Percentiles rank a stretch among this genome's conserved stretches.
These are phyloP conservation scores for human DNA, from an alignment of 2,113 vertebrate species.

Conservation along the genomic window DNA sequence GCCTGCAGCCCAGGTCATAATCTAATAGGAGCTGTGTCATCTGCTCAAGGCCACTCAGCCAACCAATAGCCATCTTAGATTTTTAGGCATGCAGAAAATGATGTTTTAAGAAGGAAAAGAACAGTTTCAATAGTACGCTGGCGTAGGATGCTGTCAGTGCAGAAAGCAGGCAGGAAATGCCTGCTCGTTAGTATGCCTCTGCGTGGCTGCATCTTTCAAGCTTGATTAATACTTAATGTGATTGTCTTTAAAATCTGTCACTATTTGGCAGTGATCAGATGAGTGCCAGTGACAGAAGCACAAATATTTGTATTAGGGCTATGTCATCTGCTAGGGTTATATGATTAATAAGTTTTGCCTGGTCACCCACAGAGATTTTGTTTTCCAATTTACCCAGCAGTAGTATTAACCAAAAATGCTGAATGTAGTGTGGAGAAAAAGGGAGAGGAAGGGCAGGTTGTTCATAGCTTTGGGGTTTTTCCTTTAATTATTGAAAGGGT, in stretches of 20 bases:
- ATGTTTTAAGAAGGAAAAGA: constrained; percentile 41
- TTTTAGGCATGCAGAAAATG: neutral
- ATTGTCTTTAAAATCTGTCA: constrained; percentile 86
- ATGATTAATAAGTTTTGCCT: constrained; percentile 83
- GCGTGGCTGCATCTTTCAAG: constrained; percentile 80
- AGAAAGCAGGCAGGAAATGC: constrained; percentile 62
- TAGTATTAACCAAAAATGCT: constrained; percentile 74
- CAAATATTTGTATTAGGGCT: constrained; percentile 84
- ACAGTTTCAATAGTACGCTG: neutral
- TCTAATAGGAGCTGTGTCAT: neutral
- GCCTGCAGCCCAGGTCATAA: neutral
- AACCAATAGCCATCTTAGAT: neutral
- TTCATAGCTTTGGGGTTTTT: constrained; percentile 48
- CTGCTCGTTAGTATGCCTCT: constrained; percentile 80
- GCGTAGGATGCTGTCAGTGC: neutral
- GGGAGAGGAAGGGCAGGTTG: neutral
- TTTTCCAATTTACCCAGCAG: constrained; percentile 80
- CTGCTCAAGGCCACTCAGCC: neutral
- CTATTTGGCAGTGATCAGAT: constrained; percentile 79
- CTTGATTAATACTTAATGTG: constrained; percentile 86
- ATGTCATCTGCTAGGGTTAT: constrained; percentile 74
- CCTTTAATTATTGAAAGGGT: constrained; percentile 75
- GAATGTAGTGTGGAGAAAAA: neutral
- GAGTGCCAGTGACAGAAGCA: constrained; percentile 79
- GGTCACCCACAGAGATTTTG: constrained; percentile 79